Evolutionary conservation across 2,113 vertebrate genomes (phyloP).

Genomic region (Plecotus auritus): DNA sequence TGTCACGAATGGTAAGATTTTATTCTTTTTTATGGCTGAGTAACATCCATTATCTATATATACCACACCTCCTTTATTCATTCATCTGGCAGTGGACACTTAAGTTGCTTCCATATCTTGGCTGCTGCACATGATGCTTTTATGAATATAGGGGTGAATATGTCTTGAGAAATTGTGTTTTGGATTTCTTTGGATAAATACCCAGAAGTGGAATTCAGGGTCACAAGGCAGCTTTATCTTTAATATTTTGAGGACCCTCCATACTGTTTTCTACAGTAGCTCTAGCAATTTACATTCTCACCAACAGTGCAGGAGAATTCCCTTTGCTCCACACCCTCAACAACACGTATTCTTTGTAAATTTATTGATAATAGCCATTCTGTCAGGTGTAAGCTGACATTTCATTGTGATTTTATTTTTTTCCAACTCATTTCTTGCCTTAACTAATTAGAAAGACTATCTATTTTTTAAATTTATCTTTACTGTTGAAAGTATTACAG

Average conservation of each 20-base stretch:
- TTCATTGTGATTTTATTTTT: neutral
- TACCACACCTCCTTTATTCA: neutral
- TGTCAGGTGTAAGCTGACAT: neutral
- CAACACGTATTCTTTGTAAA: neutral
- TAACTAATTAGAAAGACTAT: too few relatives aligned
- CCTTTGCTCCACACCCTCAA: neutral
- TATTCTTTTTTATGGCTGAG: neutral
- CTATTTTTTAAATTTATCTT: too few relatives aligned
- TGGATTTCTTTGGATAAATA: neutral
- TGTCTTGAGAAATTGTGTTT: neutral
- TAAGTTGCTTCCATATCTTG: neutral
- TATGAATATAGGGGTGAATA: neutral
- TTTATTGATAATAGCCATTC: neutral
- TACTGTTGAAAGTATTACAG: too few relatives aligned
- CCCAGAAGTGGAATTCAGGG: neutral
- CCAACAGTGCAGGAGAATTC: too few relatives aligned
- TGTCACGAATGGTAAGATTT: neutral
- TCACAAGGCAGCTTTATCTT: neutral
- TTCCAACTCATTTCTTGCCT: too few relatives aligned
- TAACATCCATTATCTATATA: neutral
- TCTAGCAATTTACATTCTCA: neutral
- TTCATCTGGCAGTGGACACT: neutral
- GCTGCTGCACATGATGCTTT: neutral
- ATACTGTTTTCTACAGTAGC: neutral
- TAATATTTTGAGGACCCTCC: neutral